Evolutionary conservation across 1,140 invertebrate species (phyloP).

Genomic region (Triops longicaudatus): DNA sequence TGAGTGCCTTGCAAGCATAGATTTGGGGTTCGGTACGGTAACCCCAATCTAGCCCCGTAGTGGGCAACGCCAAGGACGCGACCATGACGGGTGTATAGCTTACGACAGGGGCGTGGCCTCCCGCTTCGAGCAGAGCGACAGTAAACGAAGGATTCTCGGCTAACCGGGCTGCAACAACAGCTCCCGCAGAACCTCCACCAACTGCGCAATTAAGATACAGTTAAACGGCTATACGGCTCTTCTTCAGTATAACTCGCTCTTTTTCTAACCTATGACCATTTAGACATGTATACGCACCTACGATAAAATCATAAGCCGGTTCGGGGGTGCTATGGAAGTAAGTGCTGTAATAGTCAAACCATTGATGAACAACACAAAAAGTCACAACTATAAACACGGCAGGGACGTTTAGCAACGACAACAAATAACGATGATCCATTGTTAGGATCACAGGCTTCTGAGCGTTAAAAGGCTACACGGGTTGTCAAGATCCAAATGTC

Average conservation of each 20-base stretch:
- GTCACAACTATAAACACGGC: slow-evolving; percentile 17
- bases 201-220: slow-evolving; percentile 33
- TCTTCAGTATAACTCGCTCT: background rate
- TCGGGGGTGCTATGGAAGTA: background rate
- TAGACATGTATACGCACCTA: slow-evolving; percentile 5
- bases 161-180: slow-evolving; percentile 51
- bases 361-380: slow-evolving; percentile 10
- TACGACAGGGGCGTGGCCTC: slow-evolving; percentile 26
- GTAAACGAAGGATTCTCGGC: slow-evolving; percentile 41
- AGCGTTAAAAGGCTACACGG: background rate
- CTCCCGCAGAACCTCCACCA: slow-evolving; percentile 54
- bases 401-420: background rate
- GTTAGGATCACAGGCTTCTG: background rate
- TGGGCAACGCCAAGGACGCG: slow-evolving; percentile 22
- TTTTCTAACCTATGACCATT: background rate
- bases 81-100: slow-evolving; percentile 27
- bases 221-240: background rate
- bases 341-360: background rate
- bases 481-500: background rate
- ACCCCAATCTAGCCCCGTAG: slow-evolving; percentile 50
- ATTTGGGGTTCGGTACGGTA: slow-evolving; percentile 54
- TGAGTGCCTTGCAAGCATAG: slow-evolving; percentile 39
- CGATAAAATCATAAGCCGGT: slow-evolving; percentile 18
- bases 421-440: background rate
- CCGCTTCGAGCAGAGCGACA: slow-evolving; percentile 35